Evolutionary conservation across 2,113 vertebrate genomes (phyloP), one percentile per base, ranked within the genome.

Genomic region (Calyptomena viridis): DNA sequence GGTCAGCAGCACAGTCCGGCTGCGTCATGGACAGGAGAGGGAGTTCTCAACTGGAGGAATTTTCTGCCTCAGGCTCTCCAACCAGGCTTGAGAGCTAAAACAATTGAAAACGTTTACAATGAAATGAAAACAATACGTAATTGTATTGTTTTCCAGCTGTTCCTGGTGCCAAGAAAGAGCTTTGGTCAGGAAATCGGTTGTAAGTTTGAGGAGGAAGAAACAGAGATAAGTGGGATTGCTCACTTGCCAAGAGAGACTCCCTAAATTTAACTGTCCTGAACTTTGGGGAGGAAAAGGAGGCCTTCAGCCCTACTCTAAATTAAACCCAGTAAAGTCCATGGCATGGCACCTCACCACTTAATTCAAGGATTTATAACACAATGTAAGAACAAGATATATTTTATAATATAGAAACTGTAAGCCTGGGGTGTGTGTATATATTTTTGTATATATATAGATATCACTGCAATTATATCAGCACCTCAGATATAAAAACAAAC

Each of bases 181-280:
- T 84, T 28, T n/a, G 67, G 47, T 30, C 90, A 92, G 95, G 93
- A 95, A 94, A 85, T 1, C 39, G 90, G 89, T 86, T 91, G 96
- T 91, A 95, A 94, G 90, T 88, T 82, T 68, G n/a, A 89, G 72
- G 81, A 87, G 56, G 84, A 72, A 94, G 53, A 94, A 82, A 60
- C 95, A 94, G 84, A 92, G 93, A 91, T 91, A 91, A 95, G 92
- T 84, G 47, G 25, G 58, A 8, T 31, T 22, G 46, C 46, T 72
- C 37, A 20, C n/a, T 79, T 87, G 95, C 95, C 96, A 96, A 30
- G 64, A 94, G 76, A 92, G 93, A 86, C 90, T 96, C 94, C 94
- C 85, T 93, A 92, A 93, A 94, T 82, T 87, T 72, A 90, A 92
- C 85, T 68, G 89, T 68, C 60, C 47, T 95, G 88, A 96, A 50